phyloP scores from a whole-genome alignment of 2,113 vertebrate species.

The Ariopsis seemanni region DNA sequence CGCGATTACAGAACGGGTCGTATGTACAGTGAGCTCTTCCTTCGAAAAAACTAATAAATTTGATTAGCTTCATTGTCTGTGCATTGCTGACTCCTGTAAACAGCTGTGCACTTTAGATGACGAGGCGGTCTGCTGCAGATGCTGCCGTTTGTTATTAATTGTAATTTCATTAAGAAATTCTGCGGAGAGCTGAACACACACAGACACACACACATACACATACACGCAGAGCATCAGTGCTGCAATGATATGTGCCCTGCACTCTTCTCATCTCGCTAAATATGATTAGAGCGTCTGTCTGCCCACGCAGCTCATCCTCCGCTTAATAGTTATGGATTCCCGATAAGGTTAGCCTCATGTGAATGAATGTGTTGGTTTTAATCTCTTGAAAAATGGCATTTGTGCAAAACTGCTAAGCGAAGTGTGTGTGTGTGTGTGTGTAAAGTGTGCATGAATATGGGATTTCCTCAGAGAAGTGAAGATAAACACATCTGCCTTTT shows the following conservation, averaged over 20 bases:
- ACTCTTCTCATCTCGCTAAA: constrained; percentile 14
- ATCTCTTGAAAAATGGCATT: not conserved
- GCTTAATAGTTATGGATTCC: constrained; percentile 10
- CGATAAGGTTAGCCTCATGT: not conserved
- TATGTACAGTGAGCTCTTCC: not conserved
- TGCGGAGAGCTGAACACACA: constrained; percentile 40
- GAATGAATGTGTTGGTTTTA: constrained; percentile 2
- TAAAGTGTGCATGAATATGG: not conserved
- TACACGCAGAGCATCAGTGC: not conserved
- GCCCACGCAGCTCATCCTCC: constrained; percentile 10
- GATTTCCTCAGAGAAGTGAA: constrained; percentile 25
- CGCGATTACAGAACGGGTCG: no score
- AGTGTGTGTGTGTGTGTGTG: not conserved
- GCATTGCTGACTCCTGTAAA: not conserved
- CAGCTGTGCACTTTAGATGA: constrained; percentile 29
- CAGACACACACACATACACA: constrained; percentile 20
- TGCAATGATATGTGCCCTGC: constrained; percentile 18
- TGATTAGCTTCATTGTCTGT: not conserved
- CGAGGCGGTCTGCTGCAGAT: constrained; percentile 16
- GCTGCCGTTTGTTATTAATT: constrained; percentile 40
- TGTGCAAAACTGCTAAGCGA: not conserved
- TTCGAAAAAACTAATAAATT: not conserved
- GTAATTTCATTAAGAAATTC: constrained; percentile 48
- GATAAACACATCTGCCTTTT: constrained; percentile 35
- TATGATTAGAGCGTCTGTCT: constrained; percentile 10